Percentiles rank a stretch among this genome's conserved stretches.
Conservation (phyloP, 2,113 vertebrate genomes). For the Urocitellus parryii region DNA sequence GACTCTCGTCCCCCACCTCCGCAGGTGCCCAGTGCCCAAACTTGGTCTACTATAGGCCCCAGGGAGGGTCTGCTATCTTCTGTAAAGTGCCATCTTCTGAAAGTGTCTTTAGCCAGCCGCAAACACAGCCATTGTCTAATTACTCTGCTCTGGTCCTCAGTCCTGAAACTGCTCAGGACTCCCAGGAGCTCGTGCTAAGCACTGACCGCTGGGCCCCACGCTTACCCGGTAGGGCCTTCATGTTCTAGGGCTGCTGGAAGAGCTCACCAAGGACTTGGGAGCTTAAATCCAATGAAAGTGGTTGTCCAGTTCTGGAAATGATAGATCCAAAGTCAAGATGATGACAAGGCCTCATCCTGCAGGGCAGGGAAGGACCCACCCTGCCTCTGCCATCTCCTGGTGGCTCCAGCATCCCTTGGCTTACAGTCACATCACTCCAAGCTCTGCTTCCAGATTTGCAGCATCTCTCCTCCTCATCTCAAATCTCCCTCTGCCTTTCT, state of each 20-base stretch:
- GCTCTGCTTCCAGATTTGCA: too few relatives aligned
- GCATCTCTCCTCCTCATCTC: not conserved
- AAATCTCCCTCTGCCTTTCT: not conserved
- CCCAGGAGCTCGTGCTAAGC: not conserved
- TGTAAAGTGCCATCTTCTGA: too few relatives aligned
- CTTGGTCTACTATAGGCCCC: not conserved
- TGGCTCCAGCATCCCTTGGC: too few relatives aligned
- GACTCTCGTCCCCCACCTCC: not conserved
- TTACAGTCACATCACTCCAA: rapidly evolving
- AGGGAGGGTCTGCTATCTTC: not conserved
- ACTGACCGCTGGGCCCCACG: rapidly evolving
- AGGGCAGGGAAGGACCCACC: rapidly evolving
- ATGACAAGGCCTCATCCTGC: rapidly evolving
- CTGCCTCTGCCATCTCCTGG: too few relatives aligned
- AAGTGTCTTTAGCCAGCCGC: too few relatives aligned
- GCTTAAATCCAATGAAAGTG: not conserved
- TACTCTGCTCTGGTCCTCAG: not conserved
- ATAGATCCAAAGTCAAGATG: not conserved
- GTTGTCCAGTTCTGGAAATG: not conserved
- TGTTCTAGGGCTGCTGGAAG: not conserved
- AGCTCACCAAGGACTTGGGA: not conserved
- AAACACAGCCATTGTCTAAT: not conserved
- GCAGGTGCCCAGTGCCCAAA: rapidly evolving
- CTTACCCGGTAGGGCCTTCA: not conserved
- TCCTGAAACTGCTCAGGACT: not conserved